phyloP scores from a whole-genome alignment of 2,797 vertebrate species.

The Glossophaga mutica region DNA sequence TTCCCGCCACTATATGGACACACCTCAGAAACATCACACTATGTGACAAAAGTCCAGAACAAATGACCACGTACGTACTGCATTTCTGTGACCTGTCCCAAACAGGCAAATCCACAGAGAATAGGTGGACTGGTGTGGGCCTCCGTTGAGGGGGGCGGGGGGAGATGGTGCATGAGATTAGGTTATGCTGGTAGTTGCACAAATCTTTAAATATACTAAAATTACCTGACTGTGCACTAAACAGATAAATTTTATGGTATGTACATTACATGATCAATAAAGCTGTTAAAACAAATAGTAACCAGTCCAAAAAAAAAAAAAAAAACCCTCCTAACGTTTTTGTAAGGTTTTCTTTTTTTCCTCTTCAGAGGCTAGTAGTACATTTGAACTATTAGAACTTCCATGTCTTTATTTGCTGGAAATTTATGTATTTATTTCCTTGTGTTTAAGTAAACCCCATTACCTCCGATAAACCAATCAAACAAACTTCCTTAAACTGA shows the following conservation, averaged over 20 bases:
- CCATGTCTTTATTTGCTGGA: neutral
- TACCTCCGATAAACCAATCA: neutral
- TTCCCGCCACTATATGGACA: neutral
- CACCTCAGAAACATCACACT: neutral
- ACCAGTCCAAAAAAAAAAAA: neutral
- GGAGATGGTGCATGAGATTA: neutral
- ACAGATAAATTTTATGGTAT: neutral
- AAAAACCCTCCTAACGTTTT: neutral
- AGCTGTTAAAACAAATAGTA: neutral
- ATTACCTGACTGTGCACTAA: neutral
- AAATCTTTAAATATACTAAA: neutral
- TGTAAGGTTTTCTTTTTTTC: neutral
- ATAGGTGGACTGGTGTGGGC: neutral
- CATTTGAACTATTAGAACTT: neutral
- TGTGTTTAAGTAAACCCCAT: neutral
- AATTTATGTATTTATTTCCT: neutral
- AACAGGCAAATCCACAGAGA: neutral
- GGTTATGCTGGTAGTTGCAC: neutral
- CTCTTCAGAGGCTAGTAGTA: neutral
- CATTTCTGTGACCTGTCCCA: neutral
- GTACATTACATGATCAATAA: neutral
- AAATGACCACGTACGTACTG: neutral
- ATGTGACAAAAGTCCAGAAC: neutral
- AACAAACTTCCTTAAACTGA: neutral
- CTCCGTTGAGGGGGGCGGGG: neutral